These are phyloP conservation scores for Aporophyla nigra DNA, from an alignment of 2,888 invertebrate species.

Conservation along the genomic window DNA sequence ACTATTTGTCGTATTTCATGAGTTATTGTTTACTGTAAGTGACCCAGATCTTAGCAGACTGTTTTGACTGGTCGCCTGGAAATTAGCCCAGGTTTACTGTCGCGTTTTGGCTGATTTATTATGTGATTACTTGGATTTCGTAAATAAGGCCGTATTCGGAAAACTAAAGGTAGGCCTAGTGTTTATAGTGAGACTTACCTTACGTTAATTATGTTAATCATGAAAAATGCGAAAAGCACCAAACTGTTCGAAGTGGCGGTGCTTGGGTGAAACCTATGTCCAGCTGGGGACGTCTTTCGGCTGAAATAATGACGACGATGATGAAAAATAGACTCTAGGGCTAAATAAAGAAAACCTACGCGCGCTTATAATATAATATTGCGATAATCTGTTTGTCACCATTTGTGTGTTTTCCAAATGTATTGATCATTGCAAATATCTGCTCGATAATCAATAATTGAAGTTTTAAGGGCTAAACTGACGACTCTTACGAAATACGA, in stretches of 20 bases:
- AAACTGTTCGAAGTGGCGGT: too few species aligned
- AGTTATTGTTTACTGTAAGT: constrained; percentile 61
- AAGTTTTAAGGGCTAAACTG: not conserved
- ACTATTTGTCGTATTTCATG: constrained; percentile 58
- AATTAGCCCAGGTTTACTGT: constrained; percentile 46
- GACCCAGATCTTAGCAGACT: constrained; percentile 58
- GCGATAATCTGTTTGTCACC: not conserved
- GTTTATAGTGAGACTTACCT: not conserved
- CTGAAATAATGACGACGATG: too few species aligned
- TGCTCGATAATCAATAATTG: not conserved
- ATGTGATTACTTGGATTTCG: constrained; percentile 8
- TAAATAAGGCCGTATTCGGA: not conserved
- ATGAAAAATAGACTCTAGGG: not conserved
- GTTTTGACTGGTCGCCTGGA: constrained; percentile 63
- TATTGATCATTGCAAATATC: not conserved
- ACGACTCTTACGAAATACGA: not conserved
- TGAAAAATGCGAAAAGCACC: not conserved
- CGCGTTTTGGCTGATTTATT: constrained; percentile 41
- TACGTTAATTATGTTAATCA: not conserved
- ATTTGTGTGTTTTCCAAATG: not conserved
- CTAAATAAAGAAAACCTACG: not conserved
- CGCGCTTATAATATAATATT: not conserved
- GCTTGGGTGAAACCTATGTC: too few species aligned
- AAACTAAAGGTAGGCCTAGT: not conserved
- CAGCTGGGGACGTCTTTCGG: too few species aligned